Evolutionary conservation across 2,113 vertebrate species (phyloP), one percentile per base, ranked within the genome.

Genomic region (Columbina picui): DNA sequence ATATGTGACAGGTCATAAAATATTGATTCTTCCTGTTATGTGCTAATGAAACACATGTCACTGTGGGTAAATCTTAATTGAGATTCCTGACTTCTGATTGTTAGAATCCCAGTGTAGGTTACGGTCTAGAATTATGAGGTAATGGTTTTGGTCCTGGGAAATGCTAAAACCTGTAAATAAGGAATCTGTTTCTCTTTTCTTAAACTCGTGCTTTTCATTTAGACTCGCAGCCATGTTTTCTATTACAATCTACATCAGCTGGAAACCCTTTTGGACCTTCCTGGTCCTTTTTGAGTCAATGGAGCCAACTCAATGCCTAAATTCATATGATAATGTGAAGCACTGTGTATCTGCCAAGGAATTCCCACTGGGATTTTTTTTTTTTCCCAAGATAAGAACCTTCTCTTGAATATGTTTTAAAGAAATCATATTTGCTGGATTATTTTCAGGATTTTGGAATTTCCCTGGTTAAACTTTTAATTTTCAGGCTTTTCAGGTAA

Each of bases 1-100:
- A 71, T 82, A 84, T 53, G 49, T 93, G 93, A 49, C 93, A 93
- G 79, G 86, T 86, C 88, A 93, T 96, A 84, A 93, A 96, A 91
- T 94, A 94, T 21, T 84, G 73, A 94, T 81, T 93, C 64, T 93
- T 78, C 67, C 29, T 34, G 25, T 89, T 95, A 77, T n/a, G 65
- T 95, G 36, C 80, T 95, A 79, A 84, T 89, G 61, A 84, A 94
- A 90, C 30, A n/a, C 49, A 59, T 41, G 7, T 21, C 39, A 84
- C 32, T 2, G 6, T 19, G 47, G 56, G 19, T 64, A 84, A 63
- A 84, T 39, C 55, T 79, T 80, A 41, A 43, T 20, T 87, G 49
- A 6, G 21, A 88, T 75, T 77, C 47, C 34, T 70, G 60, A 77
- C 7, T 86, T 76, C 36, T 64, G 76, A 39, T 50, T 77, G 36